Conservation (phyloP, 35 echinoderm and acorn worm species). For the Chiridota heheva region DNA sequence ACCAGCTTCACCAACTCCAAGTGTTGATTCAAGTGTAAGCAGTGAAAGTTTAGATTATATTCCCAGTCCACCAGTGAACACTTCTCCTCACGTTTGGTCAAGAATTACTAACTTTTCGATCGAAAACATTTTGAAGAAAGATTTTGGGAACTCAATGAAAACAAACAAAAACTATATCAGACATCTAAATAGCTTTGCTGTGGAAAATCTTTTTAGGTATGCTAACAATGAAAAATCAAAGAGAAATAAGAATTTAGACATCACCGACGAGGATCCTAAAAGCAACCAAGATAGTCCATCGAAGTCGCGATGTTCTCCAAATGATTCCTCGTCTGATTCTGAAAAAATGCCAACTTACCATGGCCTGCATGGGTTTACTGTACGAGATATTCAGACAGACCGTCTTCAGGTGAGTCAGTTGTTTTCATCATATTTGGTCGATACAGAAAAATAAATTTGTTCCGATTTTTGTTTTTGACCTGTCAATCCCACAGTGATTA, state of each 20-base stretch:
- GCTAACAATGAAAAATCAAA: slow-evolving; percentile 12
- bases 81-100: slow-evolving; percentile 25
- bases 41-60: too few species aligned
- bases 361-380: slow-evolving; percentile 99
- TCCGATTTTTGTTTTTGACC: too few species aligned
- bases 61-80: slow-evolving; percentile 36
- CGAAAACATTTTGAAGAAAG: slow-evolving; percentile 91
- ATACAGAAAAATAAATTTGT: background rate
- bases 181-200: slow-evolving; percentile 28
- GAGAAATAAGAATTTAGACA: background rate
- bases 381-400: slow-evolving; percentile 92
- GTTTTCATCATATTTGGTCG: background rate
- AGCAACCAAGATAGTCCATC: background rate
- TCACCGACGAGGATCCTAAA: background rate
- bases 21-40: too few species aligned
- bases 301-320: background rate
- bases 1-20: background rate
- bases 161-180: slow-evolving; percentile 32
- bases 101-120: slow-evolving; percentile 94
- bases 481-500: too few species aligned
- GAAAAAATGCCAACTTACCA: slow-evolving; percentile 16
- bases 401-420: slow-evolving; percentile 96
- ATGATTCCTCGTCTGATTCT: background rate
- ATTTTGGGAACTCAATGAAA: slow-evolving; percentile 64
- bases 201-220: slow-evolving; percentile 29